phyloP scores from a whole-genome alignment of 2,888 invertebrate genomes.

The Syrista parreyssii region DNA sequence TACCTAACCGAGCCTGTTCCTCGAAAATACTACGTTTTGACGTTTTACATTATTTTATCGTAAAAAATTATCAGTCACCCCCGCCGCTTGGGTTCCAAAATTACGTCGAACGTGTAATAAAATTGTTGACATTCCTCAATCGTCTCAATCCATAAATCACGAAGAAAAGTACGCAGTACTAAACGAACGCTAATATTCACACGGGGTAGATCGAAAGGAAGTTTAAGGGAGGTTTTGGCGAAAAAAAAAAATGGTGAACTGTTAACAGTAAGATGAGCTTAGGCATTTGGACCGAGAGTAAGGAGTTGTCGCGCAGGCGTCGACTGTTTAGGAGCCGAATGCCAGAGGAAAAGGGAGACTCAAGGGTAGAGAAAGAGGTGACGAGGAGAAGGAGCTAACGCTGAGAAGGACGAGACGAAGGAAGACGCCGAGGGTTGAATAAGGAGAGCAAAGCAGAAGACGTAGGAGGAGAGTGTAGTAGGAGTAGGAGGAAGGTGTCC shows the following conservation, averaged over 20 bases:
- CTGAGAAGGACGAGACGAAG: not conserved
- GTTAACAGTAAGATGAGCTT: not conserved
- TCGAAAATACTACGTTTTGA: not conserved
- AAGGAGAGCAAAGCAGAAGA: slow-evolving; percentile 12
- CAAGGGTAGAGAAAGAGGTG: slow-evolving; percentile 18
- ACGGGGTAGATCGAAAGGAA: not conserved
- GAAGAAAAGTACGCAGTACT: not conserved
- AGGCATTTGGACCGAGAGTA: slow-evolving; percentile 11
- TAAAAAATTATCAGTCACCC: not conserved
- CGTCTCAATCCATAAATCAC: not conserved
- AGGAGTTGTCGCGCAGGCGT: slow-evolving; percentile 52
- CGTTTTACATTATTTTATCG: not conserved
- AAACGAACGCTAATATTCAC: not conserved
- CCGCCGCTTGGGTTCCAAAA: not conserved
- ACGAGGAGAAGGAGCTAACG: not conserved
- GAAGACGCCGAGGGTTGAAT: not conserved
- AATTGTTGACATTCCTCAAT: too few relatives aligned
- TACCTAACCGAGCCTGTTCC: not conserved
- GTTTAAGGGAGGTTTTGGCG: not conserved
- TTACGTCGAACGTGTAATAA: too few relatives aligned
- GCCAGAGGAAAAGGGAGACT: slow-evolving; percentile 49
- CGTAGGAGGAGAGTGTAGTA: slow-evolving; percentile 14
- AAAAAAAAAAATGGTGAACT: not conserved
- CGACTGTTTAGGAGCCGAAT: slow-evolving; percentile 57
- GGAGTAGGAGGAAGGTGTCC: slow-evolving; percentile 47